phyloP scores from a whole-genome alignment of 2,797 vertebrate genomes.

The Coilia nasus region DNA sequence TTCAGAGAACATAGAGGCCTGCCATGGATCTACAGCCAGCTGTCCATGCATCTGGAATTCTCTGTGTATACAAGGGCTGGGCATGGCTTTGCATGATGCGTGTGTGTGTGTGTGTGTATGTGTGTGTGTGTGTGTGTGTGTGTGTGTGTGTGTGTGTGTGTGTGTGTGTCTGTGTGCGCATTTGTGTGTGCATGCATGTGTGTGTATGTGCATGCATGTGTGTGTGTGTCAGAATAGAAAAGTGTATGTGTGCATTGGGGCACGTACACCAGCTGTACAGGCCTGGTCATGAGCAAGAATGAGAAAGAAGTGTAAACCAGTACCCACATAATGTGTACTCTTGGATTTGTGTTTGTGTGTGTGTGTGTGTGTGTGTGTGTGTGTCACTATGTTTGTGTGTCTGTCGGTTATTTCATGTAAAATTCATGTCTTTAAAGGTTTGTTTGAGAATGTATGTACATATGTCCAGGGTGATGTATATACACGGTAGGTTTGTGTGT shows the following conservation, averaged over 20 bases:
- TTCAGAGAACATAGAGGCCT: too few relatives aligned
- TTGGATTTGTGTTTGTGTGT: conserved; percentile 14
- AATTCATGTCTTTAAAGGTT: background rate
- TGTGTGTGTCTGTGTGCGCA: conserved; percentile 26
- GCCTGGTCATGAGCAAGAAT: background rate
- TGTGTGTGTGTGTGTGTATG: background rate
- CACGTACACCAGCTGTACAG: background rate
- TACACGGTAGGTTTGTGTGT: background rate
- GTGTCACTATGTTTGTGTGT: background rate
- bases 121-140: background rate
- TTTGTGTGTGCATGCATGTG: background rate
- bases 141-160: background rate
- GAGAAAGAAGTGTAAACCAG: background rate
- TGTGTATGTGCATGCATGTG: conserved; percentile 2
- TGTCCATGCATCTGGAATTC: background rate
- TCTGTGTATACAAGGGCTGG: background rate
- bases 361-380: conserved; percentile 31
- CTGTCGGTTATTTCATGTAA: too few relatives aligned
- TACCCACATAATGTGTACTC: background rate
- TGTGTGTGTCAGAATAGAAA: conserved; percentile 8
- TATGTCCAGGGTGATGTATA: background rate
- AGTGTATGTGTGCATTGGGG: background rate
- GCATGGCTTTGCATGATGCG: background rate
- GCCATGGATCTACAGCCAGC: background rate
- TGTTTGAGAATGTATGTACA: background rate